Percentiles rank a stretch among this genome's conserved stretches.
Conservation (phyloP, 2,888 invertebrate species). For the Drosophila emarginata region DNA sequence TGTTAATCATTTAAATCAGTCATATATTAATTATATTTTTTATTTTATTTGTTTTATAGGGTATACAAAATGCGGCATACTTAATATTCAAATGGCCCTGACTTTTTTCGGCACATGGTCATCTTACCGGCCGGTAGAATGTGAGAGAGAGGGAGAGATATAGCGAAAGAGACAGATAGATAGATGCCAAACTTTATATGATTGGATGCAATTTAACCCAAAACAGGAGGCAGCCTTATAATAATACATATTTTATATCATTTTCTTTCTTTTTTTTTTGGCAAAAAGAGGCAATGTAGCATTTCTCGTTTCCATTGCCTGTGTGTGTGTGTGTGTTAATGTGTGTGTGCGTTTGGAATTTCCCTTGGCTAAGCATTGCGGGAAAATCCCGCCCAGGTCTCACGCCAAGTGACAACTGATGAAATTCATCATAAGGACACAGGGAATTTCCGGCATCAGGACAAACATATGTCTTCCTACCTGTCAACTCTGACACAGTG, state of each 20-base stretch:
- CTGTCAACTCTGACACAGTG: constrained; percentile 39
- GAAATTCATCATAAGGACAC: constrained; percentile 61
- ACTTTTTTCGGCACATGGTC: constrained; percentile 65
- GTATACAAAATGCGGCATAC: not conserved
- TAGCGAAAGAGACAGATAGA: not conserved
- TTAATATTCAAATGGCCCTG: not conserved
- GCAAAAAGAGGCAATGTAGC: constrained; percentile 10
- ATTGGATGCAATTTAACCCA: constrained; percentile 43
- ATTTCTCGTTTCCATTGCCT: not conserved
- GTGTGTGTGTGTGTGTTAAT: not conserved
- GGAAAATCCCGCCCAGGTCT: constrained; percentile 58
- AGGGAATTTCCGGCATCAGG: constrained; percentile 66
- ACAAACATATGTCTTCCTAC: constrained; percentile 64
- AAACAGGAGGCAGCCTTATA: constrained; percentile 38
- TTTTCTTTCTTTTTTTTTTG: constrained; percentile 15
- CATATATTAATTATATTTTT: too few species aligned
- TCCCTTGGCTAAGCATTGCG: constrained; percentile 50
- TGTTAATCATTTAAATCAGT: too few species aligned
- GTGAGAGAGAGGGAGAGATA: not conserved
- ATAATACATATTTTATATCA: constrained; percentile 44
- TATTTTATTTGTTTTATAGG: not conserved
- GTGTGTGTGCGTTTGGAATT: constrained; percentile 46
- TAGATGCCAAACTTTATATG: constrained; percentile 30
- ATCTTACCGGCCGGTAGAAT: constrained; percentile 71
- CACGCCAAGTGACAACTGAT: constrained; percentile 60